phyloP scores from a whole-genome alignment of 2,797 vertebrate genomes.

The Hapalemur alaotrensis region DNA sequence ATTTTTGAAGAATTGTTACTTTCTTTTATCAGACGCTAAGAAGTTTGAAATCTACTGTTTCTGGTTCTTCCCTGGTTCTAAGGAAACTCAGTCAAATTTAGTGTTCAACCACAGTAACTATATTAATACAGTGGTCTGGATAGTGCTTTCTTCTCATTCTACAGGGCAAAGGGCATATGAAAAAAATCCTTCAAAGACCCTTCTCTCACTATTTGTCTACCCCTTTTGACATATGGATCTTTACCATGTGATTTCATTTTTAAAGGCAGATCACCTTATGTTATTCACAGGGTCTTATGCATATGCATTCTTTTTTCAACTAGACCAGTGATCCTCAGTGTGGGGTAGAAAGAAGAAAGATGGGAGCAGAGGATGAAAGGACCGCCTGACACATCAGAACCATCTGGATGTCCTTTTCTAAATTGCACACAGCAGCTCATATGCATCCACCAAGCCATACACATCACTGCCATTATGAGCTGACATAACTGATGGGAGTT shows the following conservation, averaged over 20 bases:
- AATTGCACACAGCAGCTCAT: background rate
- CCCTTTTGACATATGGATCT: background rate
- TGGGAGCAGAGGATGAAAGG: background rate
- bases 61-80: background rate
- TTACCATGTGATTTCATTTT: background rate
- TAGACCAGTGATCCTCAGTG: background rate
- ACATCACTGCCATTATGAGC: background rate
- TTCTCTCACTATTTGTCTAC: background rate
- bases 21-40: background rate
- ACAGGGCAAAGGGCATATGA: background rate
- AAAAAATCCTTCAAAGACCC: background rate
- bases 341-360: background rate
- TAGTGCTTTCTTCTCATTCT: background rate
- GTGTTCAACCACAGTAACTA: background rate
- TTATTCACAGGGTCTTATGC: background rate
- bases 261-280: background rate
- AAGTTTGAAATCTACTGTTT: background rate
- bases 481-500: background rate
- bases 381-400: background rate
- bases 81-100: background rate
- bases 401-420: background rate
- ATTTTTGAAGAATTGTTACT: background rate
- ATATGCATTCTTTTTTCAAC: background rate
- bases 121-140: background rate
- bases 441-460: background rate